Percentiles rank a stretch among this genome's conserved stretches.
These are phyloP conservation scores for Periophthalmus modestus DNA, from an alignment of 2,113 vertebrate genomes.

Conservation along the genomic window DNA sequence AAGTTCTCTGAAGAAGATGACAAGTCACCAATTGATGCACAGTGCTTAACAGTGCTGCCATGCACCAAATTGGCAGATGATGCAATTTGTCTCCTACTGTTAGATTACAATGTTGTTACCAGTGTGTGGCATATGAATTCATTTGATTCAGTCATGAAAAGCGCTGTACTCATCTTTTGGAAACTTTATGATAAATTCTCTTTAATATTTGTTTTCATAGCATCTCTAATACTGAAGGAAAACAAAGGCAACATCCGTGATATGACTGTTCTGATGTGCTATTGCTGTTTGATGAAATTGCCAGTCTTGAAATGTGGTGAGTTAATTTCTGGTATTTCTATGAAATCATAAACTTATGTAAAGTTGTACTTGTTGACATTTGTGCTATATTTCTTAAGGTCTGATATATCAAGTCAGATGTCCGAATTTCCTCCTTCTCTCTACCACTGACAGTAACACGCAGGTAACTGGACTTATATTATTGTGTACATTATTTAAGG, in stretches of 20 bases:
- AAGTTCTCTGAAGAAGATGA: slow-evolving; percentile 28
- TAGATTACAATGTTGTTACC: slow-evolving; percentile 13
- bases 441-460: slow-evolving; percentile 86
- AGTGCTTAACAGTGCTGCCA: slow-evolving; percentile 54
- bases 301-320: slow-evolving; percentile 85
- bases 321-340: slow-evolving; percentile 25
- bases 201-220: slow-evolving; percentile 66
- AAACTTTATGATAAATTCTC: not conserved
- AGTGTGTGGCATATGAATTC: not conserved
- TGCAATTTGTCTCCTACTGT: slow-evolving; percentile 47
- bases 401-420: slow-evolving; percentile 51
- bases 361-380: not conserved
- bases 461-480: slow-evolving; percentile 74
- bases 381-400: slow-evolving; percentile 70
- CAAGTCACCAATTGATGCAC: slow-evolving; percentile 43
- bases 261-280: slow-evolving; percentile 83
- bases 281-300: slow-evolving; percentile 91
- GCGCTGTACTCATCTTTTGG: not conserved
- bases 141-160: not conserved
- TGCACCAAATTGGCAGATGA: slow-evolving; percentile 45
- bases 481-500: not conserved
- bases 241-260: slow-evolving; percentile 78
- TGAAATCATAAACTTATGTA: not conserved
- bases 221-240: slow-evolving; percentile 84
- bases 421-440: slow-evolving; percentile 75